Base-by-base conservation (phyloP, 2,888 invertebrate genomes). In the Parnassius mnemosyne region DNA sequence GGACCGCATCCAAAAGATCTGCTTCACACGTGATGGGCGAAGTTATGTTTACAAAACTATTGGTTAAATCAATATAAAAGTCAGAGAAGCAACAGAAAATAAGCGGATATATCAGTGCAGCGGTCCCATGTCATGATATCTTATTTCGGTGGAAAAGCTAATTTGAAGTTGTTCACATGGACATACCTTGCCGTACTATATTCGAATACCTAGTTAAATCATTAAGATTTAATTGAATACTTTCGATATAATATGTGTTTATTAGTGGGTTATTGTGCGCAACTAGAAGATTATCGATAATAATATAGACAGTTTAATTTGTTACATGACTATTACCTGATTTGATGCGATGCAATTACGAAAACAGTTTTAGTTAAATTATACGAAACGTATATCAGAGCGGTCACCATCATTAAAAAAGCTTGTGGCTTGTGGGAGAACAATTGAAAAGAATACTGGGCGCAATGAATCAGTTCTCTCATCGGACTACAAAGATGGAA, bases 1-100 rank as follows among this genome's bases (percentile, higher is more conserved):
- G 90, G 89, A 89, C 71, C 72, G 69, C 68, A 66, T 90, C 90
- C 90, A 90, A 87, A 81, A 81, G 70, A 75, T 77, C 78, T 66
- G 50, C 75, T 75, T 81, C 76, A 83, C 80, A 80, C 67, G 69
- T 69, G 70, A 74, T 72, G 72, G 70, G 68, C 69, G 75, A 78
- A 76, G 66, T 73, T 77, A 68, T 77, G 77, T 81, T 81, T 78
- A 79, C 74, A 74, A 72, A 72, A 69, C 53, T 55, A 66, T 62
- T 52, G 52, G 41, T 57, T 34, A 53, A 50, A 63, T 61, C 50
- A 54, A 51, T 60, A 63, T 52, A 63, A 56, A 58, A 55, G 43
- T 60, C 54, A 50, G 52, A 44, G 43, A 41, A 49, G 46, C 46
- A n/a, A 55, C 44, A 52, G 44, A 46, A 41, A 64, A 44, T 47